Evolutionary conservation across 2,797 vertebrate species (phyloP).

Genomic region (Gymnothorax reevesii): DNA sequence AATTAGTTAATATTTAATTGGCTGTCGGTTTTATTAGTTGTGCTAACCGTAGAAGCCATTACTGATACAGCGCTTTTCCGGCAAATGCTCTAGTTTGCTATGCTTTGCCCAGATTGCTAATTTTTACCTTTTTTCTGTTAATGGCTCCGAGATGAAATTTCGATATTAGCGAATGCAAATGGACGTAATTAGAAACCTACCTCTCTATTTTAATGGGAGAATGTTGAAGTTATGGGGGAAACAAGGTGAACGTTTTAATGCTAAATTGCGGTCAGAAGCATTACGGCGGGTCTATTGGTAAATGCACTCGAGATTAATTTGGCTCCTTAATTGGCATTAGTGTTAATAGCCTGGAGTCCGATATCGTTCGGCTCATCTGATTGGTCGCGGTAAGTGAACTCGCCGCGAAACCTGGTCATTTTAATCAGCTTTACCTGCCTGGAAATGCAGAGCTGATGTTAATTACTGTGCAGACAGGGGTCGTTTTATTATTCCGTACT

Average conservation of each 20-base stretch:
- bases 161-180: constrained; percentile 82
- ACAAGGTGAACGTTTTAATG: constrained; percentile 66
- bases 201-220: constrained; percentile 71
- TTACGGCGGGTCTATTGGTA: constrained; percentile 74
- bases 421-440: constrained; percentile 68
- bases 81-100: constrained; percentile 32
- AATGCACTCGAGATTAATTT: constrained; percentile 77
- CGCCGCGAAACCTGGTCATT: constrained; percentile 67
- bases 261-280: constrained; percentile 71
- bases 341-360: constrained; percentile 73
- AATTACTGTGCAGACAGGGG: constrained; percentile 69
- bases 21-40: constrained; percentile 61
- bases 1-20: constrained; percentile 45
- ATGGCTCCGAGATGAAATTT: constrained; percentile 76
- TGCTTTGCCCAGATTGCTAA: constrained; percentile 41
- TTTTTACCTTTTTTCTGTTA: constrained; percentile 61
- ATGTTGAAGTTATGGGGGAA: constrained; percentile 65
- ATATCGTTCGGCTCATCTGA: constrained; percentile 67
- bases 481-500: constrained; percentile 58
- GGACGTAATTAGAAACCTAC: constrained; percentile 73
- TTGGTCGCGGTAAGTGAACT: constrained; percentile 68
- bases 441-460: constrained; percentile 60
- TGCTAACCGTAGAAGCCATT: constrained; percentile 44
- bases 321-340: constrained; percentile 77
- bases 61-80: constrained; percentile 58